Conservation (phyloP, 2,888 invertebrate genomes). For the Cosmia trapezina region DNA sequence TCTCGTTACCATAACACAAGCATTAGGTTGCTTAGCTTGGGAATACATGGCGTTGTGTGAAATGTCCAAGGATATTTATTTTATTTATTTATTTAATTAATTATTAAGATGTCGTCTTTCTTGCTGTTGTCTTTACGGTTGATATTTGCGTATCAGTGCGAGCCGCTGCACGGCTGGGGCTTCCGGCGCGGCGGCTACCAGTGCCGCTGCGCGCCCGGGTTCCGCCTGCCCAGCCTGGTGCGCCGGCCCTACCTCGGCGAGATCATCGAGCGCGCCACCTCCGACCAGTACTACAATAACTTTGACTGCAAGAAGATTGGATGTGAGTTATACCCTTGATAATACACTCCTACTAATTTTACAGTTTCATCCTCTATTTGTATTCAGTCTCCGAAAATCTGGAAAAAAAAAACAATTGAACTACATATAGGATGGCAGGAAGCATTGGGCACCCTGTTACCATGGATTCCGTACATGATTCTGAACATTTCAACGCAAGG, state of each 20-base stretch:
- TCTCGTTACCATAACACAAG: too few relatives aligned
- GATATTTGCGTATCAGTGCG: slow-evolving; percentile 92
- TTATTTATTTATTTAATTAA: too few relatives aligned
- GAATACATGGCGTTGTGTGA: too few relatives aligned
- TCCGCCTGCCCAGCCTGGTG: slow-evolving; percentile 95
- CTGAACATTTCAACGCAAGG: too few relatives aligned
- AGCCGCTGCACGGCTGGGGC: slow-evolving; percentile 98
- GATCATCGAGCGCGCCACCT: slow-evolving; percentile 97
- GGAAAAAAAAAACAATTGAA: too few relatives aligned
- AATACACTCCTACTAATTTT: neutral
- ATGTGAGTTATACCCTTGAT: slow-evolving; percentile 91
- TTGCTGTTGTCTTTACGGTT: neutral
- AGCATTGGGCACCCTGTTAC: too few relatives aligned
- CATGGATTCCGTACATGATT: too few relatives aligned
- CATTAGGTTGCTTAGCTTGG: too few relatives aligned
- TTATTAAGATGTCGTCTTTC: neutral
- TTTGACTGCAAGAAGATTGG: slow-evolving; percentile 98
- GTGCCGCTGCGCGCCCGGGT: slow-evolving; percentile 97
- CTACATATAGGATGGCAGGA: too few relatives aligned
- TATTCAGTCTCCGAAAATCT: too few relatives aligned
- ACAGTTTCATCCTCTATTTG: neutral
- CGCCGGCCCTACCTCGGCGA: slow-evolving; percentile 98
- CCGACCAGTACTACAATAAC: slow-evolving; percentile 97
- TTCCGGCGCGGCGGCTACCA: slow-evolving; percentile 98
- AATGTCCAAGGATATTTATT: too few relatives aligned